Base-by-base conservation (phyloP, 2,888 invertebrate species). In the Caenorhabditis sp. region DNA sequence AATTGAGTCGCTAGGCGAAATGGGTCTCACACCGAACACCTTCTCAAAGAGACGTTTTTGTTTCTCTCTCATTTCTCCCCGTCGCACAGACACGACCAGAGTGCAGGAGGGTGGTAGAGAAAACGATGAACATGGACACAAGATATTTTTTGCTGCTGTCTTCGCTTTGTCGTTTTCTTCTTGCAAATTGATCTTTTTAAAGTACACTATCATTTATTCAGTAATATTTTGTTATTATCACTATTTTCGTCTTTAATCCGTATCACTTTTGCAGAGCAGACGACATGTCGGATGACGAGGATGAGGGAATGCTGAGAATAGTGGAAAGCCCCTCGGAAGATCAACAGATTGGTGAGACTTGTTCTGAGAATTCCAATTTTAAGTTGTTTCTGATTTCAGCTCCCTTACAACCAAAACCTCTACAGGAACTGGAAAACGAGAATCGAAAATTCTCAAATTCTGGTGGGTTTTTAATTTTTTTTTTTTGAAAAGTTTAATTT, bases 251-350 rank as follows among this genome's bases (percentile, higher is more conserved):
- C 2, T 20, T 5, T 7, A 21, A 53, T 5, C 20, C 43, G 59
- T 23, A 27, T 23, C 21, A 21, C 31, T 20, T 20, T 56, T 23
- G 38, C 60, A 56, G 14, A 27, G 52, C 31, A 59, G n/a, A 27
- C 8, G 27, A 21, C 23, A 73, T 74, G 70, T 74, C 74, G 27
- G 74, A 74, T 59, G 74, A 74, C 26, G 74, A 74, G 36, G 74
- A 74, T 7, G 70, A 70, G 27, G 69, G 69, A 1, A 43, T 25
- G 27, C 20, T 74, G n/a, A 50, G 62, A 26, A 74, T 74, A 60
- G 74, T 61, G 49, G 74, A 74, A 58, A 61, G 60, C n/a, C 26
- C 62, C 5, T 50, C 64, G 20, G 38, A 59, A 1, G 25, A 12
- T n/a, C n/a, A n/a, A n/a, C n/a, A n/a, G n/a, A n/a, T n/a, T n/a